Percentiles rank a stretch among this genome's conserved stretches.
Conservation (phyloP, 2,888 invertebrate genomes). For the Tetrapedia diversipes region DNA sequence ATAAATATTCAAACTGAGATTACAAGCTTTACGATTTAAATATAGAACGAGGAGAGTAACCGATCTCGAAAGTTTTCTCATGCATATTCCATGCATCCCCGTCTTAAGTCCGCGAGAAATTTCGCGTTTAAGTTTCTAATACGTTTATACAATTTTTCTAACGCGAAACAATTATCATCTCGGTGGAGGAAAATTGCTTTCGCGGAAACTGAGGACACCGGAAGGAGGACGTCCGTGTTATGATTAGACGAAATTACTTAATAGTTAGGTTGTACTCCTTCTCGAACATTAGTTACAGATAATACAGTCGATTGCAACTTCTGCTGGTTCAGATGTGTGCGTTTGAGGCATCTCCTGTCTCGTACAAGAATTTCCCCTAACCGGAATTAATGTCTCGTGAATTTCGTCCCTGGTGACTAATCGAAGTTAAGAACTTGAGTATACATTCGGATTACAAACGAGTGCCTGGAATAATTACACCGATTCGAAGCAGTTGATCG, state of each 20-base stretch:
- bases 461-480: background rate
- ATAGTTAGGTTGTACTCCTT: background rate
- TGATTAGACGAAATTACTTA: background rate
- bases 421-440: background rate
- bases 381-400: conserved; percentile 31
- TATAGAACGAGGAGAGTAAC: background rate
- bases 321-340: background rate
- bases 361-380: background rate
- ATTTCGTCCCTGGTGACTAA: conserved; percentile 16
- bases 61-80: conserved; percentile 13
- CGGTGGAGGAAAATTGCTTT: background rate
- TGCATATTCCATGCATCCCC: conserved; percentile 5
- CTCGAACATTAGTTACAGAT: no score
- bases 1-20: conserved; percentile 16
- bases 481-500: conserved; percentile 11
- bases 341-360: conserved; percentile 1
- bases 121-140: background rate
- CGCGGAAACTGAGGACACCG: background rate
- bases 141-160: background rate
- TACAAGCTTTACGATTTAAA: conserved; percentile 2
- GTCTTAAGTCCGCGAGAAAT: background rate
- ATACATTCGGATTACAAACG: conserved; percentile 29
- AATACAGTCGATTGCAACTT: background rate
- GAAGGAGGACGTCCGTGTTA: no score
- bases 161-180: background rate